These are phyloP conservation scores for Chiloscyllium punctatum DNA, from an alignment of 2,797 vertebrate genomes.

Conservation along the genomic window DNA sequence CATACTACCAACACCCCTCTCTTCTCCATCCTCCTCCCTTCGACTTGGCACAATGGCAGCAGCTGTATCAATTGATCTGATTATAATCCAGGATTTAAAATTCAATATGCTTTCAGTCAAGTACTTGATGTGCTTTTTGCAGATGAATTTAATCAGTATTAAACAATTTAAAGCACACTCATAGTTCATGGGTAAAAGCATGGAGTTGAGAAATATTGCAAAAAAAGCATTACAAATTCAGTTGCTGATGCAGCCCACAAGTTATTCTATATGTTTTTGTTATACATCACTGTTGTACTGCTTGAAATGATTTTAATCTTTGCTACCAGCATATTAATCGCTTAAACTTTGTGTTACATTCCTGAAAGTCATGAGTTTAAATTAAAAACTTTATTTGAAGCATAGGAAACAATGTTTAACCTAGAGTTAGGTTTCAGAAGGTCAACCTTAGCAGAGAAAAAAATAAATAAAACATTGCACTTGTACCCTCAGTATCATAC, in stretches of 20 bases:
- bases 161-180: neutral
- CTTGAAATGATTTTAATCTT: neutral
- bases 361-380: no score
- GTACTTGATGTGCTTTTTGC: neutral
- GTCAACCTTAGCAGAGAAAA: no score
- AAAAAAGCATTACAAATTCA: neutral
- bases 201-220: neutral
- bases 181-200: neutral
- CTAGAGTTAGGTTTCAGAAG: no score
- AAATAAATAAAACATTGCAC: no score
- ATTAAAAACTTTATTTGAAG: no score
- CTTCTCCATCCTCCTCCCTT: no score
- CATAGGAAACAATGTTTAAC: no score
- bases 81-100: neutral
- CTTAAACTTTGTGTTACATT: no score
- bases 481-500: no score
- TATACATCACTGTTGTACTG: neutral
- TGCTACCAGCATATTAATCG: neutral
- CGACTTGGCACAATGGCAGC: neutral
- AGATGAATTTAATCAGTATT: neutral
- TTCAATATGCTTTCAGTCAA: neutral
- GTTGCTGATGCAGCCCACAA: neutral
- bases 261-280: neutral
- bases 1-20: no score
- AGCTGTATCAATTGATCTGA: neutral